Conservation (phyloP, 1,140 invertebrate genomes). For the Zaprionus gabonicus region DNA sequence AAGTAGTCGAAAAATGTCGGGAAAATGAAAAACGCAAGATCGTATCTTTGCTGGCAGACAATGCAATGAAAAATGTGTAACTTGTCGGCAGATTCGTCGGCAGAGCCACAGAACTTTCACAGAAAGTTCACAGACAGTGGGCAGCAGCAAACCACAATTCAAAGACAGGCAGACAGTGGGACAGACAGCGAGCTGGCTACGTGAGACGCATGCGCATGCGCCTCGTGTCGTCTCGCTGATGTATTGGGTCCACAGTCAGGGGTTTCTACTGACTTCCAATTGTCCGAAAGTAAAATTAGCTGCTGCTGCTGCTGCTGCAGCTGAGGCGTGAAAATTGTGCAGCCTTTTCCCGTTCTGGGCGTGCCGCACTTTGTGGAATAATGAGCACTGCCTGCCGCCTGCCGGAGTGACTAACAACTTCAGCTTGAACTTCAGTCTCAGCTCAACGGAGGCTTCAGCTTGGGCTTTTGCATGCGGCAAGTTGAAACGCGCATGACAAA, state of each 20-base stretch:
- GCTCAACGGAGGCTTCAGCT: neutral
- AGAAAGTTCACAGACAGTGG: conserved; percentile 67
- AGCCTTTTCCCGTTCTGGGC: conserved; percentile 8
- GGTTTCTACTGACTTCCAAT: neutral
- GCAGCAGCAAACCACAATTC: conserved; percentile 16
- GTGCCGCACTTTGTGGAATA: conserved; percentile 32
- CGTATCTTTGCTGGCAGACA: conserved; percentile 32
- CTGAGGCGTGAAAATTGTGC: conserved; percentile 55
- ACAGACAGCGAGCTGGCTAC: conserved; percentile 32
- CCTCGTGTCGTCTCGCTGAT: neutral
- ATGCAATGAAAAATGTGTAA: conserved; percentile 36
- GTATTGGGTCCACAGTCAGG: neutral
- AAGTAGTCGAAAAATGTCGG: conserved; percentile 59
- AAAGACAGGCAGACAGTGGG: neutral
- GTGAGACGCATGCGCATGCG: conserved; percentile 73
- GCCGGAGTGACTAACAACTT: conserved; percentile 36
- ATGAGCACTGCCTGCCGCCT: conserved; percentile 14
- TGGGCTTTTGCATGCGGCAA: conserved; percentile 61
- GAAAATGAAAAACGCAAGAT: conserved; percentile 27
- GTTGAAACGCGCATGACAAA: conserved; percentile 61
- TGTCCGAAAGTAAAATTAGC: conserved; percentile 69
- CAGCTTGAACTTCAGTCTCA: conserved; percentile 13
- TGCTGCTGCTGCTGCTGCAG: conserved; percentile 20
- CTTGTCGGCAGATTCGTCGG: conserved; percentile 59
- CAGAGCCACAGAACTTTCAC: conserved; percentile 72